Evolutionary conservation across 2,797 vertebrate species (phyloP), one percentile per base, ranked within the genome.

Genomic region (Catostomus latipinnis): DNA sequence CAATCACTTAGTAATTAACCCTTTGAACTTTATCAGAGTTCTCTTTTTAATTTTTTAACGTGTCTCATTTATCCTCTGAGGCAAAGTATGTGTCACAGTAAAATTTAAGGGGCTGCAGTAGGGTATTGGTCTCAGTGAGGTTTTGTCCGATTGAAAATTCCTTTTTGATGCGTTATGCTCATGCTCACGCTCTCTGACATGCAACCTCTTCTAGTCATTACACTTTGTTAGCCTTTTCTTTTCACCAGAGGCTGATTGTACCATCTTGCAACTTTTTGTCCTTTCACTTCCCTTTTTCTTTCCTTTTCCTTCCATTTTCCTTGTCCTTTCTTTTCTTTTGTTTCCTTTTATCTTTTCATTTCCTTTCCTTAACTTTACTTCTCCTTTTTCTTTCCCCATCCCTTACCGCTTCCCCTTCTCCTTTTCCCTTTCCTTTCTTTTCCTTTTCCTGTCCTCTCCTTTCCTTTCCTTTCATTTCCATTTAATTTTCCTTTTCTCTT

Each of bases 101-200:
- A 49, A 50, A 50, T 1, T n/a, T 77, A 50, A 50, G 56, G 43
- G 6, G 13, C 73, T 85, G 71, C 49, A 74, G 46, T 79, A 74
- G 81, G 53, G 61, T 57, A 57, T 86, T 68, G 79, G 76, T 85
- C 67, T 65, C 43, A 62, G 52, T 73, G 73, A 80, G 34, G 63
- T 73, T 34, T 78, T 74, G 82, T 86, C 78, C 82, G 70, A 54
- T 61, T 78, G 65, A 61, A 79, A 82, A 81, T 57, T 76, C 57
- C 76, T 61, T 65, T 60, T 63, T 22, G 16, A 49, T 65, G 63
- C 60, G 11, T 49, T 71, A 48, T 54, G 46, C n/a, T 48, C 48
- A 57, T 14, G 14, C 57, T 61, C 75, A 34, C 18, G 5, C 48
- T 60, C 72, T 56, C 49, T 48, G n/a, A 70, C 71, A 53, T 45